Percentiles rank a stretch among this genome's conserved stretches.
These are phyloP conservation scores for Ateles fusciceps DNA, from an alignment of 2,797 vertebrate species.

Conservation along the genomic window DNA sequence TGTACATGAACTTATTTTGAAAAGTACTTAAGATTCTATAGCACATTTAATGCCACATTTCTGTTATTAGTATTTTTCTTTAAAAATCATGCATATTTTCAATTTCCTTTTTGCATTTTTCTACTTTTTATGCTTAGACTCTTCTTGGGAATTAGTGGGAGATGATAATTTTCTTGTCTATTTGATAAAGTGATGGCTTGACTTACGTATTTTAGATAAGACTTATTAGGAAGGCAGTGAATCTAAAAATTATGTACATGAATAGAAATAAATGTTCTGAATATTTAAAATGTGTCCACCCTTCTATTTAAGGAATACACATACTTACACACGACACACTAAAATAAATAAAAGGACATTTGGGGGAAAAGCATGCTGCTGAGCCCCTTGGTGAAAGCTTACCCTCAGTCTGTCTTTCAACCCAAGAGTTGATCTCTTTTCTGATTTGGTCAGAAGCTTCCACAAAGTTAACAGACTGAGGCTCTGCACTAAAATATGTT, in stretches of 20 bases:
- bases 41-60: not conserved
- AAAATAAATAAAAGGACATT: not conserved
- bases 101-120: not conserved
- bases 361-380: rapidly evolving
- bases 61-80: not conserved
- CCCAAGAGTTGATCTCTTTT: constrained; percentile 91
- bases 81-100: not conserved
- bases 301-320: not conserved
- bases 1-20: not conserved
- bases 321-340: not conserved
- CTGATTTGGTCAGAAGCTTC: constrained; percentile 81
- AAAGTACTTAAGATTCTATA: not conserved
- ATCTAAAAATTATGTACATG: not conserved
- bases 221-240: not conserved
- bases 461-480: constrained; percentile 88
- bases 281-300: not conserved
- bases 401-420: constrained; percentile 90
- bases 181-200: not conserved
- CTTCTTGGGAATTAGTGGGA: not conserved
- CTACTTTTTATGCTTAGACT: not conserved
- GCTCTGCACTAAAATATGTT: constrained; percentile 86
- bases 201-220: not conserved
- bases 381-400: not conserved
- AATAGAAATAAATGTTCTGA: not conserved
- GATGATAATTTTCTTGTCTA: not conserved